These are phyloP conservation scores for Brachionus sp. DNA, from an alignment of 1,140 invertebrate species.

Conservation along the genomic window DNA sequence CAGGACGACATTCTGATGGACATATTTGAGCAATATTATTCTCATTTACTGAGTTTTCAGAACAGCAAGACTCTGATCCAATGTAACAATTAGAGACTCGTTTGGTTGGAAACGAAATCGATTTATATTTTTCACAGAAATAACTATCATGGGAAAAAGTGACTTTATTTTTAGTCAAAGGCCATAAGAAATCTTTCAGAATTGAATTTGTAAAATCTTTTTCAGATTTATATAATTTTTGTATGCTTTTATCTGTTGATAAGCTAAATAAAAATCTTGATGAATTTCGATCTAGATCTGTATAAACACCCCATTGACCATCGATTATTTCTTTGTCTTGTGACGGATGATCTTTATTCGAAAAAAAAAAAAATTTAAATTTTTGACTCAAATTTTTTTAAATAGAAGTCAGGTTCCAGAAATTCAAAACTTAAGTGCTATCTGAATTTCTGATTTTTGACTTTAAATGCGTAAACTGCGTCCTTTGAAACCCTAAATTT, in stretches of 20 bases:
- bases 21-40: not conserved
- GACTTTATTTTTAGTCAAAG: not conserved
- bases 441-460: too few relatives aligned
- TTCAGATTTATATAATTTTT: not conserved
- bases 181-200: slow-evolving; percentile 4
- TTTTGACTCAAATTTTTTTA: too few relatives aligned
- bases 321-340: not conserved
- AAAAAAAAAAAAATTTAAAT: not conserved
- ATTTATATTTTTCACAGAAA: not conserved
- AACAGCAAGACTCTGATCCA: not conserved
- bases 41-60: not conserved
- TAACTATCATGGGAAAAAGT: slow-evolving; percentile 37
- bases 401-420: too few relatives aligned
- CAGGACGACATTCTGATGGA: not conserved
- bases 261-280: not conserved
- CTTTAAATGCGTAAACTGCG: too few relatives aligned
- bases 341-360: not conserved
- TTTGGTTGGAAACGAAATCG: slow-evolving; percentile 18
- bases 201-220: not conserved
- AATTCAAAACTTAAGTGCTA: too few relatives aligned
- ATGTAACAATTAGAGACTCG: slow-evolving; percentile 22
- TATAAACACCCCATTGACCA: slow-evolving; percentile 36
- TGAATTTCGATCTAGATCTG: not conserved
- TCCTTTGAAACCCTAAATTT: too few relatives aligned
- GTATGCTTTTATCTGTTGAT: not conserved